Conservation (phyloP, 53 echinoderm and acorn worm genomes). For the Holothuria leucospilota region DNA sequence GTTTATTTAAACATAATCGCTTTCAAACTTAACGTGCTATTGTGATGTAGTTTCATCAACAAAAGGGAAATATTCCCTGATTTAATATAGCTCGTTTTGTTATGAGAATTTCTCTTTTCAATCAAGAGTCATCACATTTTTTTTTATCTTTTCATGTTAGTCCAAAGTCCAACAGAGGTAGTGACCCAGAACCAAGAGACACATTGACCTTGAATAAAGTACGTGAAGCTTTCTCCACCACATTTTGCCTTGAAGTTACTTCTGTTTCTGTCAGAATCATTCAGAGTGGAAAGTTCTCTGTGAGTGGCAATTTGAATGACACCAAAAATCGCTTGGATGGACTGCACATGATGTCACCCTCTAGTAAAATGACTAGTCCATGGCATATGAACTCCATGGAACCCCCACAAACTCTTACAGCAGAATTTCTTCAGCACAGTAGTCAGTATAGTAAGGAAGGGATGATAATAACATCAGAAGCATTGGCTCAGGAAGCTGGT, state of each 20-base stretch:
- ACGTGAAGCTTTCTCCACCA: not conserved
- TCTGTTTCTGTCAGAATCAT: not conserved
- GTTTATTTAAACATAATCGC: too few species aligned
- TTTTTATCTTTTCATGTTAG: not conserved
- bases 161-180: not conserved
- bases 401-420: not conserved
- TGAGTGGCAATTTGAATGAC: too few species aligned
- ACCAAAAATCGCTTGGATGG: too few species aligned
- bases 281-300: not conserved
- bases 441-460: not conserved
- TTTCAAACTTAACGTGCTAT: too few species aligned
- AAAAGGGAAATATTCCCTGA: too few species aligned
- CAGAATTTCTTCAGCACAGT: not conserved
- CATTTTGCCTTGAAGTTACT: not conserved
- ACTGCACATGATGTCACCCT: too few species aligned
- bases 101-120: too few species aligned
- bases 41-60: too few species aligned
- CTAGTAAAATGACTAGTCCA: too few species aligned
- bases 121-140: too few species aligned
- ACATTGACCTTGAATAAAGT: not conserved
- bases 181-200: not conserved
- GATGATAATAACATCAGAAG: not conserved
- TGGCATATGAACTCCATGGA: not conserved
- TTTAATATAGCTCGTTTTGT: too few species aligned
- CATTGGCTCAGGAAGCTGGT: not conserved